Conservation (phyloP, 2,113 vertebrate species). For the Microtus richardsoni region DNA sequence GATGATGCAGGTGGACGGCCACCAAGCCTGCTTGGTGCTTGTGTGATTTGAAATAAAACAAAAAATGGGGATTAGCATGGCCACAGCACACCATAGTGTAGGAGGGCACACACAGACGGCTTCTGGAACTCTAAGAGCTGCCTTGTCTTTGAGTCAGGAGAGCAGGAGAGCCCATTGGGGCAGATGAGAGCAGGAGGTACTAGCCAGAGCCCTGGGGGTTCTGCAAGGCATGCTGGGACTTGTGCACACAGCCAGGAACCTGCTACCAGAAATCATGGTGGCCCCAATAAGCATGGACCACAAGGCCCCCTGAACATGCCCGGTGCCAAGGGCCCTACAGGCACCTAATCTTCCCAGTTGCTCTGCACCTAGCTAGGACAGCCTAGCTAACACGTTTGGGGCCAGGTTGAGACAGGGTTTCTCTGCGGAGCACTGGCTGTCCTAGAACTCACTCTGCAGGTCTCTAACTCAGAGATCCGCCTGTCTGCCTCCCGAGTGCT, state of each 20-base stretch:
- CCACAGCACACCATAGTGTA: no score
- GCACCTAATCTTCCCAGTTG: no score
- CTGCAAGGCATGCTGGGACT: not conserved
- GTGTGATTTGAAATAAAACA: no score
- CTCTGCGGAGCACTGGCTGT: not conserved
- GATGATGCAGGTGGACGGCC: no score
- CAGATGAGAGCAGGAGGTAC: not conserved
- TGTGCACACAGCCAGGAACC: not conserved
- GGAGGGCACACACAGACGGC: no score
- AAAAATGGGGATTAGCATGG: no score
- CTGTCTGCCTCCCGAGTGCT: not conserved
- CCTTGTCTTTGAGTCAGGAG: not conserved
- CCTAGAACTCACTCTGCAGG: not conserved
- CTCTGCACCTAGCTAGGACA: no score
- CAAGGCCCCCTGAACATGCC: not conserved
- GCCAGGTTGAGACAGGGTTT: not conserved
- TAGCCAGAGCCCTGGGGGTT: not conserved
- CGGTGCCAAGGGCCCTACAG: no score
- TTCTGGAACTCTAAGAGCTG: no score
- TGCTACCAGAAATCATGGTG: not conserved
- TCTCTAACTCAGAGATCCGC: not conserved
- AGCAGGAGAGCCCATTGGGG: not conserved
- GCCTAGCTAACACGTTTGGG: no score
- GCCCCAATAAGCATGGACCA: not conserved
- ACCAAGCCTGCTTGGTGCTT: not conserved